Conservation (phyloP, 2,113 vertebrate genomes). For the Sinocyclocheilus rhinocerous region DNA sequence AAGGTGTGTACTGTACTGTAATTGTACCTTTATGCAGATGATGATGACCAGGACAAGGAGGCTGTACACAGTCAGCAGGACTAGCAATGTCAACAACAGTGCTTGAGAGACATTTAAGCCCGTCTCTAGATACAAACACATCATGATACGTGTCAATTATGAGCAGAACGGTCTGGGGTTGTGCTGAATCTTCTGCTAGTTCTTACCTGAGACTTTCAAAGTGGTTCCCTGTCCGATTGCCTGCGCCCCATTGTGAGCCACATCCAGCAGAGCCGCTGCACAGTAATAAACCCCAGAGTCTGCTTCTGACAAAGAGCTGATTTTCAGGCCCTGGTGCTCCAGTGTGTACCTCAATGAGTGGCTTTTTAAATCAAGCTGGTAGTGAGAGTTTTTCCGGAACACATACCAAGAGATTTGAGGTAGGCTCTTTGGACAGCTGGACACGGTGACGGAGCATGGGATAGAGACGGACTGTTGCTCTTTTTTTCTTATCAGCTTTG, state of each 20-base stretch:
- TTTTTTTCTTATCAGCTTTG: neutral
- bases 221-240: slow-evolving; percentile 45
- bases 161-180: neutral
- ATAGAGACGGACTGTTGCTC: slow-evolving; percentile 11
- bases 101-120: too few relatives aligned
- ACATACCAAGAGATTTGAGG: slow-evolving; percentile 30
- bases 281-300: slow-evolving; percentile 56
- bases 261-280: neutral
- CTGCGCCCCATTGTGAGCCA: neutral
- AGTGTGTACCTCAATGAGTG: slow-evolving; percentile 14
- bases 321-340: neutral
- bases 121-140: neutral
- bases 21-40: slow-evolving; percentile 45
- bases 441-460: slow-evolving; percentile 6
- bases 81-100: slow-evolving; percentile 29
- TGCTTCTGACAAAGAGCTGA: slow-evolving; percentile 10
- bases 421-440: neutral
- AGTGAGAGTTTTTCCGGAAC: slow-evolving; percentile 24
- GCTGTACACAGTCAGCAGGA: slow-evolving; percentile 47
- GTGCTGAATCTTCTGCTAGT: neutral
- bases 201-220: slow-evolving; percentile 48
- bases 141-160: neutral
- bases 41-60: slow-evolving; percentile 38
- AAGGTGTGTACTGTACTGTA: neutral
- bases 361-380: neutral